These are phyloP conservation scores for Zaprionus ornatus DNA, from an alignment of 1,140 invertebrate genomes.

Conservation along the genomic window DNA sequence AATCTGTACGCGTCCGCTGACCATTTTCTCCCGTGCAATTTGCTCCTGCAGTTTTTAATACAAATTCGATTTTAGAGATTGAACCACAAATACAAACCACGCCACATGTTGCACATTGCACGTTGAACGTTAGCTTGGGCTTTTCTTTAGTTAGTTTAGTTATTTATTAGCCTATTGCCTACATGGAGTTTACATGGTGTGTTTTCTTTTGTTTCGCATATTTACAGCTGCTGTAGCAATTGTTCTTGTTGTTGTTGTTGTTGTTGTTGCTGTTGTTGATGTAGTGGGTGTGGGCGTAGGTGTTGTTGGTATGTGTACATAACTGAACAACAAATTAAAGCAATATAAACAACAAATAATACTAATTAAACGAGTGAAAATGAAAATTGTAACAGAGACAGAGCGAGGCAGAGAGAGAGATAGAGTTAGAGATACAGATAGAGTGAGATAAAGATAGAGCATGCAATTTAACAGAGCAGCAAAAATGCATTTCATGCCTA, in stretches of 20 bases:
- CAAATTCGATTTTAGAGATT: neutral
- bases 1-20: slow-evolving; percentile 91
- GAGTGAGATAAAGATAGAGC: slow-evolving; percentile 24
- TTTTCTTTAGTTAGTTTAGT: slow-evolving; percentile 29
- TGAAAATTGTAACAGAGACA: slow-evolving; percentile 21
- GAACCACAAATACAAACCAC: neutral
- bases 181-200: slow-evolving; percentile 15
- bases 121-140: neutral
- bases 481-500: slow-evolving; percentile 47
- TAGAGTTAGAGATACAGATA: slow-evolving; percentile 13
- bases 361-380: slow-evolving; percentile 74
- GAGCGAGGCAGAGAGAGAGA: slow-evolving; percentile 11
- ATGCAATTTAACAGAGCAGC: slow-evolving; percentile 51
- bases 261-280: slow-evolving; percentile 2
- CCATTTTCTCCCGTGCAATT: slow-evolving; percentile 89
- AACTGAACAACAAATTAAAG: slow-evolving; percentile 78
- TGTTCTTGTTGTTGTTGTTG: slow-evolving; percentile 36
- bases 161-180: slow-evolving; percentile 48
- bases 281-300: slow-evolving; percentile 24
- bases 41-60: slow-evolving; percentile 86
- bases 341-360: slow-evolving; percentile 75
- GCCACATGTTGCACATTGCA: neutral
- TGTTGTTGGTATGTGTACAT: slow-evolving; percentile 42
- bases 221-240: slow-evolving; percentile 57
- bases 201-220: slow-evolving; percentile 43